Percentiles rank a stretch among this genome's conserved stretches.
Conservation (phyloP, 1,140 invertebrate genomes). For the Euborellia annulipes region DNA sequence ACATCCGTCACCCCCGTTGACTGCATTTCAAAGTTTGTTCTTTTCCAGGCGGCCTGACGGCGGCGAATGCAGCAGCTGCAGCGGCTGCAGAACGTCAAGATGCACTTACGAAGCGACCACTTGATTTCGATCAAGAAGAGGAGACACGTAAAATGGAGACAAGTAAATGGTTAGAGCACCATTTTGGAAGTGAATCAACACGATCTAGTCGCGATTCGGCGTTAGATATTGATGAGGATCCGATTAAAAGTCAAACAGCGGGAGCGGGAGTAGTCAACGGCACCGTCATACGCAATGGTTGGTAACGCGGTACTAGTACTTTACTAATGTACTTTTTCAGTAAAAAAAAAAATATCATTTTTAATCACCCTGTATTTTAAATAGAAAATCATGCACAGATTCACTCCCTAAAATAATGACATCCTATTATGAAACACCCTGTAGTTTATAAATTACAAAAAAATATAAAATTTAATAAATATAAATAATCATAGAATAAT, state of each 20-base stretch:
- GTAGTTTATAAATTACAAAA: too few relatives aligned
- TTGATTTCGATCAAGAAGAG: constrained; percentile 74
- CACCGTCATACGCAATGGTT: not conserved
- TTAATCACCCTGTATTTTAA: too few relatives aligned
- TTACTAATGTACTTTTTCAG: too few relatives aligned
- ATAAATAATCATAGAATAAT: too few relatives aligned
- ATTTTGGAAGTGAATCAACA: constrained; percentile 68
- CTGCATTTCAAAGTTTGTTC: constrained; percentile 8
- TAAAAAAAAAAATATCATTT: too few relatives aligned
- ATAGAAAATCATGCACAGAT: too few relatives aligned
- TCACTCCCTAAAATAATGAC: too few relatives aligned
- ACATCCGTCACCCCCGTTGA: constrained; percentile 12
- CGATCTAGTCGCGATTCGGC: constrained; percentile 12
- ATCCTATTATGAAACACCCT: too few relatives aligned
- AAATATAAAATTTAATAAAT: too few relatives aligned
- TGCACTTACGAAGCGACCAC: constrained; percentile 55
- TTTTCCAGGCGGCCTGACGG: constrained; percentile 21
- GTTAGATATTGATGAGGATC: constrained; percentile 30
- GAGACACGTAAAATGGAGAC: constrained; percentile 76
- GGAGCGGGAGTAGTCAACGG: constrained; percentile 36
- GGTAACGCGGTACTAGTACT: too few relatives aligned
- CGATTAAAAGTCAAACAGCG: constrained; percentile 20
- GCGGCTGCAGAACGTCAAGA: constrained; percentile 43
- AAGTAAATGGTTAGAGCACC: constrained; percentile 74
- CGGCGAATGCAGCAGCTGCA: constrained; percentile 13